Base-by-base conservation (phyloP, 2,113 vertebrate species). In the Myxocyprinus asiaticus region DNA sequence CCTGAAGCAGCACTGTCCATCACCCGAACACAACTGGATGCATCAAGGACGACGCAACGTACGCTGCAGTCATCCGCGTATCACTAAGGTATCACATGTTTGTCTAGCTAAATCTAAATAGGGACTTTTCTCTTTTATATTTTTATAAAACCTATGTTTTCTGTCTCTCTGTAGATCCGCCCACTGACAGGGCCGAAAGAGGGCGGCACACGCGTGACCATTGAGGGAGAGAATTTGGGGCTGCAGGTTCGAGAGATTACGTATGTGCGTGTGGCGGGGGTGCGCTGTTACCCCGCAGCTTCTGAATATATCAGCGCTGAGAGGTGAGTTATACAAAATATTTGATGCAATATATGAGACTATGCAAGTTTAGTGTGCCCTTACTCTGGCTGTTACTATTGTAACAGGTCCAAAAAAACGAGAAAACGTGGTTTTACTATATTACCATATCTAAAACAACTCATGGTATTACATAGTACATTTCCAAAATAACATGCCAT, bases 171-270 rank as follows among this genome's bases (percentile, higher is more conserved):
- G 5, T 83, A 97, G 95, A 94, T 97, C 55, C 85, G 91, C 47
- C 96, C 96, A 0, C 86, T 94, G 76, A 94, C 94, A 0, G 96
- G 96, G 0, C 96, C 96, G 51, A 94, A 95, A 43, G 96, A 96
- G 80, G 96, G 96, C 0, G 96, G 96, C 9, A 96, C 96, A 0
- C 85, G 90, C n/a, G 93, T 96, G 61, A 95, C 94, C 0, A 93
- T 97, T 0, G 87, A 91, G 78, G 96, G 96, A 0, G 95, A 96
- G 85, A 97, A 97, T 84, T 87, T 97, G 84, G 96, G 96, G 22
- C 92, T 96, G 43, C 91, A 92, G 80, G 94, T 94, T 77, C 90
- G 92, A 43, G 95, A 97, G 87, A 93, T 97, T 80, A 83, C 92
- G 1, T 92, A 94, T 3, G 93, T 96, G 3, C 93, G 95, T 67